Percentiles rank a stretch among this genome's conserved stretches.
Evolutionary conservation across 2,888 invertebrate genomes (phyloP).

Genomic region (Sarcophaga carnaria): DNA sequence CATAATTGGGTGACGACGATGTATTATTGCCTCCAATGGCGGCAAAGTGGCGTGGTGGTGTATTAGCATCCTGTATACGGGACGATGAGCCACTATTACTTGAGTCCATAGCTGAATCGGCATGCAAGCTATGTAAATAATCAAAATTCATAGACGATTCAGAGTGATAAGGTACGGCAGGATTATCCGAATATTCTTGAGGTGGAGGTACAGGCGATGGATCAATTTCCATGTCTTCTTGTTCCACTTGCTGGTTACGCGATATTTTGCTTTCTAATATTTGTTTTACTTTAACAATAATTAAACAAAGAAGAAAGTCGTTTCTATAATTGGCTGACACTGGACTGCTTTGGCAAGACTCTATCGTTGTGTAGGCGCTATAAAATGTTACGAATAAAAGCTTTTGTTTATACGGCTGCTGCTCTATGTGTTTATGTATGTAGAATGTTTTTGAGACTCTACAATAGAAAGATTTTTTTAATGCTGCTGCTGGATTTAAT

Average conservation of each 20-base stretch:
- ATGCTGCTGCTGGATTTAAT: not conserved
- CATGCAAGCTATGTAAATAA: constrained; percentile 78
- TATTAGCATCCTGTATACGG: constrained; percentile 66
- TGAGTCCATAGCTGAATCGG: constrained; percentile 58
- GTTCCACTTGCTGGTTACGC: constrained; percentile 22
- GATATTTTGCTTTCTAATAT: constrained; percentile 72
- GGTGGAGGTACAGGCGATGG: constrained; percentile 77
- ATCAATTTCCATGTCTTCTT: constrained; percentile 81
- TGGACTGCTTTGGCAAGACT: not conserved
- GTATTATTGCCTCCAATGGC: constrained; percentile 56
- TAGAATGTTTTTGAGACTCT: not conserved
- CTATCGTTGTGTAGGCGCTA: constrained; percentile 7
- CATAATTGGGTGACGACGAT: constrained; percentile 70
- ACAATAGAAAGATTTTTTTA: constrained; percentile 15
- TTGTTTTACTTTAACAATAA: constrained; percentile 8
- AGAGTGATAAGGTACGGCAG: constrained; percentile 74
- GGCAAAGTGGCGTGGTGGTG: constrained; percentile 69
- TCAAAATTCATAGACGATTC: constrained; percentile 81
- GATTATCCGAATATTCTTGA: constrained; percentile 76
- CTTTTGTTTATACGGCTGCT: constrained; percentile 7
- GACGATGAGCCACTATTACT: constrained; percentile 68
- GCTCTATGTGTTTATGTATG: not conserved
- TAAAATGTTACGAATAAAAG: not conserved
- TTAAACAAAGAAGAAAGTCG: not conserved
- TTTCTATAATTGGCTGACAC: not conserved